Base-by-base conservation (phyloP, 1,140 invertebrate genomes). In the Ephestia elutella region DNA sequence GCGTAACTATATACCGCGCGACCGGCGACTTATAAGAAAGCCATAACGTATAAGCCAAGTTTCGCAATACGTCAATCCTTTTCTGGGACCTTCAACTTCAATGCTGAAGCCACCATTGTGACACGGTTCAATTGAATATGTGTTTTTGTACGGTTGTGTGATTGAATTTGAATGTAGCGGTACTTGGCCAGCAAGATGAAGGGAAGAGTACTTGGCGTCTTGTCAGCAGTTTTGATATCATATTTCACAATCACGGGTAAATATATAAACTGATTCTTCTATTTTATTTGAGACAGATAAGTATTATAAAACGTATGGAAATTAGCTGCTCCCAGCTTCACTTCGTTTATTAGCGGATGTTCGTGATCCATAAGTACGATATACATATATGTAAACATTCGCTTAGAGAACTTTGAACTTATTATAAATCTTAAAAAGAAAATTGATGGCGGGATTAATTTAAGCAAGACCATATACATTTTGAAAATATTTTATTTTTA, bases 91-190 rank as follows among this genome's bases (percentile, higher is more conserved):
- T 72, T 68, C 64, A 66, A 62, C 66, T 73, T 72, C 74, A 73
- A 80, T 78, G 77, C 63, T 72, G 63, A 69, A 78, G 64, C 56
- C 64, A 57, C 35, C 59, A 66, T 70, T 70, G 71, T 70, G 66
- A 66, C 71, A 70, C 65, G 56, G 63, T 62, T 66, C 56, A 63
- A 50, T 62, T 68, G 63, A 66, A 66, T 57, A 68, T 68, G 69
- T 70, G 66, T 66, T 59, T 63, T 63, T 70, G 65, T 66, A 81
- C 74, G 72, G 65, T 71, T 60, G 67, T 49, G 79, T 85, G 80
- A 73, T 71, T 70, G 44, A 63, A 67, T 71, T 71, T 70, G 57
- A 61, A 66, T 66, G 49, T 63, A 65, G 62, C 48, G 30, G 35
- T 60, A 62, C 53, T 67, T 59, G 59, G 54, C 25, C 57, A 60